Evolutionary conservation across 2,113 vertebrate genomes (phyloP), one percentile per base, ranked within the genome.

Genomic region (Pterocles burchelli): DNA sequence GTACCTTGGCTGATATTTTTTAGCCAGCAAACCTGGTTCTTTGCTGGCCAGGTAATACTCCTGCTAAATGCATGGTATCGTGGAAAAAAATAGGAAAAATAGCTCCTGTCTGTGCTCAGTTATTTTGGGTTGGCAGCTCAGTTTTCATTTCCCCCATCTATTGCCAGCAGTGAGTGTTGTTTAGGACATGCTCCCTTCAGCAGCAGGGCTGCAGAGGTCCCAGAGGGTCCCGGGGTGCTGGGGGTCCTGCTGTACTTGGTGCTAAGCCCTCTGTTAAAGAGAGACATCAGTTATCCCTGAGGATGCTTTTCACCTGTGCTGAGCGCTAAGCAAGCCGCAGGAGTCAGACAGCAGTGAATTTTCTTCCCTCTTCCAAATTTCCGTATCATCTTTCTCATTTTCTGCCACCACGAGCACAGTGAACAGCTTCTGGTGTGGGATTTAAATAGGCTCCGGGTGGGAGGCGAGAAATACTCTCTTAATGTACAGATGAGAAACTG

Each of bases 381-480:
- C 62, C 25, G 17, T 41, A 41, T 41, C 8, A 0, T 76, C 67
- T 89, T 55, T 58, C 81, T 71, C 57, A 10, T 33, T 43, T 67
- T 61, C 51, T 89, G 84, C 73, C 36, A 34, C 46, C 16, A 7
- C 18, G 88, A 94, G 81, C 7, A 0, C 77, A 45, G 84, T 1
- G 3, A 66, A 74, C 74, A 48, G 20, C 85, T 95, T 76, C 93
- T 94, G 93, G 88, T 31, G 78, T 58, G 45, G 85, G 90, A 85
- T 82, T 82, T 79, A 94, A 95, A 93, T 68, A 96, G 85, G 61
- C n/a, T 82, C 31, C 41, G 76, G 81, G 95, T 94, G 88, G 93
- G 95, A 96, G 88, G 96, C 5, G 49, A 96, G 96, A 95, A 91
- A 75, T n/a, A n/a, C 15, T 91, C 95, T 67, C 74, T 89, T 79